A percentile compares a stretch with the other conserved stretches of the same genome.
Evolutionary conservation across 2,113 vertebrate genomes (phyloP).

Genomic region (Prunella fulvescens): DNA sequence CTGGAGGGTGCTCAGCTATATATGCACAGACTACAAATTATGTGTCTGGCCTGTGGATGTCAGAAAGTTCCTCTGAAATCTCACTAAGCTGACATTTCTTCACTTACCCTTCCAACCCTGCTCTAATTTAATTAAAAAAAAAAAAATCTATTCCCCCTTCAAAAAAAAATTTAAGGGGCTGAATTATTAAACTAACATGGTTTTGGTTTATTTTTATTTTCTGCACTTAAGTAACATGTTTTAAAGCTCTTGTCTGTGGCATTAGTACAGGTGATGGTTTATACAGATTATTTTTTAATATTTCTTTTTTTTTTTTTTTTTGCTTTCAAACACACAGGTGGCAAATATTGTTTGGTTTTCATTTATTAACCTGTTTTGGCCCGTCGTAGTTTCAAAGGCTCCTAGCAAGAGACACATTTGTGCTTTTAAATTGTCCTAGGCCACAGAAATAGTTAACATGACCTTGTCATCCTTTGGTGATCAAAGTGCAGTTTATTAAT

Average conservation of each 20-base stretch:
- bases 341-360: background rate
- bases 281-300: background rate
- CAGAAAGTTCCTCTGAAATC: constrained; percentile 2
- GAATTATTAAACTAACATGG: background rate
- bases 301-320: background rate
- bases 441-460: background rate
- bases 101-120: background rate
- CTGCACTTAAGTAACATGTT: background rate
- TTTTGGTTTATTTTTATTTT: constrained; percentile 14
- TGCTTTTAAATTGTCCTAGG: background rate
- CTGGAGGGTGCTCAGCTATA: background rate
- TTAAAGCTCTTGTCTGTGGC: background rate
- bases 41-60: background rate
- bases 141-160: accelerated
- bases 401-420: background rate
- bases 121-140: background rate
- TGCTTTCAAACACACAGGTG: background rate
- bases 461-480: background rate
- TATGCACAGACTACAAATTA: background rate
- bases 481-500: background rate
- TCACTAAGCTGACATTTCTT: constrained; percentile 2
- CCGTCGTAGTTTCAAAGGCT: background rate
- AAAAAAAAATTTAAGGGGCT: background rate
- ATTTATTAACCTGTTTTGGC: background rate
- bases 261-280: background rate